phyloP scores from a whole-genome alignment of 2,113 vertebrate genomes.

The Gallinago undulata region DNA sequence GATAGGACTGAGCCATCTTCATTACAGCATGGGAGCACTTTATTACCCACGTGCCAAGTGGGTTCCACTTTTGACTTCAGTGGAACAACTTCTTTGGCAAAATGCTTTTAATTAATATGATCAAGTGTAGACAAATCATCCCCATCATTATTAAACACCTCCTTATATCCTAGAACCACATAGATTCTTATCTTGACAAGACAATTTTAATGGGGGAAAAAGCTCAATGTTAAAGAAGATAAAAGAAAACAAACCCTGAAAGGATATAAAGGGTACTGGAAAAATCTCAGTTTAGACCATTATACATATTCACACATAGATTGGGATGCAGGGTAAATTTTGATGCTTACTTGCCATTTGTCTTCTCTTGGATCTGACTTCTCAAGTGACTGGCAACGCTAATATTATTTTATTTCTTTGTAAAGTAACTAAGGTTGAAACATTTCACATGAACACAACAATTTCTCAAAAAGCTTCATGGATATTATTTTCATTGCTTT shows the following conservation, averaged over 20 bases:
- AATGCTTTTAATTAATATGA: neutral
- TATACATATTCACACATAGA: neutral
- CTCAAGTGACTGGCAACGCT: neutral
- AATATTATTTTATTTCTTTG: neutral
- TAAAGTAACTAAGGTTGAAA: neutral
- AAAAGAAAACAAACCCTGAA: neutral
- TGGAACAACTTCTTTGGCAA: neutral
- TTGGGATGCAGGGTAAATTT: neutral
- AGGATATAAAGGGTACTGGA: neutral
- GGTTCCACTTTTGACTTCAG: neutral
- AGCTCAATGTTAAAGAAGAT: neutral
- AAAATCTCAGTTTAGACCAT: neutral
- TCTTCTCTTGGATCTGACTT: neutral
- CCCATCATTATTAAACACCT: neutral
- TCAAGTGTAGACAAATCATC: neutral
- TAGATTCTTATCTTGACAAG: neutral
- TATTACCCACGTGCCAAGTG: neutral
- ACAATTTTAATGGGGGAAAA: neutral
- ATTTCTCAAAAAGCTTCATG: neutral
- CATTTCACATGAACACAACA: neutral
- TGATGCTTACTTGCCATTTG: neutral
- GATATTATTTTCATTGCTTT: neutral
- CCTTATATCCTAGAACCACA: neutral
- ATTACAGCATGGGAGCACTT: neutral
- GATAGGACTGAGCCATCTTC: neutral